Conservation (phyloP, 2,113 vertebrate species). For the Rhinichthys klamathensis region DNA sequence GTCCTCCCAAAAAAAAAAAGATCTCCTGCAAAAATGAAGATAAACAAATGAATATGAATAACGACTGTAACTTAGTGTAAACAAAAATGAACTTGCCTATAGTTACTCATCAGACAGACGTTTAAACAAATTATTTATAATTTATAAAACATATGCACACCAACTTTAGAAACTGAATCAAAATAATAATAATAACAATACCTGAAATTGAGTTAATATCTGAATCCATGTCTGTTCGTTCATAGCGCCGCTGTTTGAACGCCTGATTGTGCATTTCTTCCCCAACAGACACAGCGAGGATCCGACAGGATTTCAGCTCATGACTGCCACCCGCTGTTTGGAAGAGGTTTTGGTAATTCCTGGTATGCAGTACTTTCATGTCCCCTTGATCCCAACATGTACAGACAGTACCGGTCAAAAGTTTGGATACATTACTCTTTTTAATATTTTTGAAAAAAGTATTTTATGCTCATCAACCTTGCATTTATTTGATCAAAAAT, state of each 20-base stretch:
- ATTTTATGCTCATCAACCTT: no score
- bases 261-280: neutral
- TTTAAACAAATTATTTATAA: no score
- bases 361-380: no score
- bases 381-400: no score
- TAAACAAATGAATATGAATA: neutral
- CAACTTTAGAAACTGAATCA: no score
- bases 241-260: neutral
- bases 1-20: neutral
- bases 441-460: no score
- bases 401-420: no score
- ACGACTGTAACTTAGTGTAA: neutral
- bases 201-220: slow-evolving; percentile 8
- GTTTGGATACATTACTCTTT: no score
- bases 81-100: neutral
- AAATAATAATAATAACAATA: neutral
- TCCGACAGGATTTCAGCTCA: neutral
- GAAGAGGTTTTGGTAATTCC: neutral
- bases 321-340: neutral
- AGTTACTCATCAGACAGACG: neutral
- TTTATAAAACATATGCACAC: neutral
- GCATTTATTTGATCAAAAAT: no score
- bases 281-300: neutral
- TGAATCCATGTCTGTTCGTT: neutral
- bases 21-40: neutral